Evolutionary conservation across 2,888 invertebrate genomes (phyloP).

Genomic region (Nudaria mundana): DNA sequence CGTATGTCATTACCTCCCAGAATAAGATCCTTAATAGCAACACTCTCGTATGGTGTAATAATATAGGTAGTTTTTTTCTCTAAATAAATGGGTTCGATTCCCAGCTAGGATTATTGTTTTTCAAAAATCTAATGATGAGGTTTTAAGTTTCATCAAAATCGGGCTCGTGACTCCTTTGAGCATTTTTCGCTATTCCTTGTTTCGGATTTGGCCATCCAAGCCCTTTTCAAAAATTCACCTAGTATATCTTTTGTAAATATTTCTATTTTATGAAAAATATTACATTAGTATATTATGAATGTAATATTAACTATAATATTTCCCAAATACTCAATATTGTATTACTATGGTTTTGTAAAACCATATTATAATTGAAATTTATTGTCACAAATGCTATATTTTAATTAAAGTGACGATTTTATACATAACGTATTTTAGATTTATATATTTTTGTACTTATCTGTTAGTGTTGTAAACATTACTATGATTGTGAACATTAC

Average conservation of each 20-base stretch:
- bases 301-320: constrained; percentile 30
- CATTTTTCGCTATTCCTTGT: too few species aligned
- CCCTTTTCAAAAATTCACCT: too few species aligned
- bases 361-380: constrained; percentile 38
- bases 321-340: constrained; percentile 41
- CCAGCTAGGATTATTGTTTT: too few species aligned
- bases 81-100: too few species aligned
- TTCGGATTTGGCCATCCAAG: too few species aligned
- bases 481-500: constrained; percentile 28
- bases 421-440: constrained; percentile 27
- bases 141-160: too few species aligned
- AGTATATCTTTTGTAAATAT: constrained; percentile 41
- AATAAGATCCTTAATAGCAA: too few species aligned
- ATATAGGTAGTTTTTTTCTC: too few species aligned
- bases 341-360: constrained; percentile 30
- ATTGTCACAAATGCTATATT: constrained; percentile 41
- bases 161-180: too few species aligned
- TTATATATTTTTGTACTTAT: constrained; percentile 32
- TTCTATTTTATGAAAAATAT: constrained; percentile 16
- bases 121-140: too few species aligned
- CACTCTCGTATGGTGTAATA: too few species aligned
- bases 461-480: constrained; percentile 23
- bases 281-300: constrained; percentile 19
- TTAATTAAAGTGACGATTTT: constrained; percentile 29
- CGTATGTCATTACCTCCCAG: too few species aligned